Conservation (phyloP, 2,113 vertebrate genomes). For the Ifrita kowaldi region DNA sequence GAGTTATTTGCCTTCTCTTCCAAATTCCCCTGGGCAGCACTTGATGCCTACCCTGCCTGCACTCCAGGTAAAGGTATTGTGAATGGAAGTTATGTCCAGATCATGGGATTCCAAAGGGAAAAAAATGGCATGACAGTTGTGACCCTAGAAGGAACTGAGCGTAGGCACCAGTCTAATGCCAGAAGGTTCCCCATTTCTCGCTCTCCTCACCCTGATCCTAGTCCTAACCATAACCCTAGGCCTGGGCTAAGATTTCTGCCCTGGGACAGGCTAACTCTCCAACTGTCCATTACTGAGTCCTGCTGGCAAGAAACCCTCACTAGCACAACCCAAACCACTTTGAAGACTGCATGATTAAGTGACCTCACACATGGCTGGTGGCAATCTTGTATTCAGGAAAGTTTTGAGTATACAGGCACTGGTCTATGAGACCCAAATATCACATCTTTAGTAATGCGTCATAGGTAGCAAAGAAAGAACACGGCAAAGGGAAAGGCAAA, state of each 20-base stretch:
- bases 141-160: background rate
- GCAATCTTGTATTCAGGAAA: background rate
- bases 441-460: background rate
- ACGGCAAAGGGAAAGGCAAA: background rate
- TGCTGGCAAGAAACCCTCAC: background rate
- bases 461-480: background rate
- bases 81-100: background rate
- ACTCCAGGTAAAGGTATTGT: background rate
- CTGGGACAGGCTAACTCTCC: background rate
- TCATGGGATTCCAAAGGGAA: background rate
- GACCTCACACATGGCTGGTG: background rate
- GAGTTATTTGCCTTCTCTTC: background rate
- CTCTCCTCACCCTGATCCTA: background rate
- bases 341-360: rapidly evolving
- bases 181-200: background rate
- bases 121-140: background rate
- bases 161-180: background rate
- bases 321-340: background rate
- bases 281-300: background rate
- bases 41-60: background rate
- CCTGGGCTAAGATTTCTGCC: background rate
- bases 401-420: background rate
- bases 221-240: background rate
- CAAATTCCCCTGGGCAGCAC: background rate
- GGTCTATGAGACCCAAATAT: background rate